phyloP scores from a whole-genome alignment of 2,888 invertebrate genomes.

The Resseliella maxima region DNA sequence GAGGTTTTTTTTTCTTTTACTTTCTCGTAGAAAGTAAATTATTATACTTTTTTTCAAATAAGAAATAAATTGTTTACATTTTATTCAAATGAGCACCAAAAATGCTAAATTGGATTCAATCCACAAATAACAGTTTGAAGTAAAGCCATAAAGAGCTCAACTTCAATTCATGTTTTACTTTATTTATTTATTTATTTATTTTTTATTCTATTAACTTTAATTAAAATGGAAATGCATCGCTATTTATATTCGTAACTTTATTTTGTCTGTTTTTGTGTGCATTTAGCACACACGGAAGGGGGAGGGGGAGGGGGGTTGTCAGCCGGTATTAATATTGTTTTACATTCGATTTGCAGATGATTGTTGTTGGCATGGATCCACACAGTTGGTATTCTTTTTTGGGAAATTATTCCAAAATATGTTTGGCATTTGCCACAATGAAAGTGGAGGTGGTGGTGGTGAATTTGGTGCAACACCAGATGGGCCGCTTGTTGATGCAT shows the following conservation, averaged over 20 bases:
- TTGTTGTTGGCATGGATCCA: conserved; percentile 57
- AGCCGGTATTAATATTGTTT: neutral
- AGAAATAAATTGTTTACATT: too few species aligned
- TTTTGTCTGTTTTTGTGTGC: neutral
- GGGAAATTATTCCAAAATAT: conserved; percentile 57
- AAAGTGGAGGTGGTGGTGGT: conserved; percentile 53
- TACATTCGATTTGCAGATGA: conserved; percentile 57
- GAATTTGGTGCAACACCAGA: neutral
- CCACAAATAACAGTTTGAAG: neutral
- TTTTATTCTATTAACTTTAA: neutral
- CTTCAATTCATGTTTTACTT: neutral
- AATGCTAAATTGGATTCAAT: neutral
- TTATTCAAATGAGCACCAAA: neutral
- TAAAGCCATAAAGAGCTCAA: neutral
- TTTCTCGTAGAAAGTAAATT: too few species aligned
- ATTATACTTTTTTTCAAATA: neutral
- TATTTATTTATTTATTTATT: neutral
- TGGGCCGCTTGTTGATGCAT: conserved; percentile 20
- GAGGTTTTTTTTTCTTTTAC: too few species aligned
- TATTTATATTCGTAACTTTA: neutral
- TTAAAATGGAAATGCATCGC: neutral
- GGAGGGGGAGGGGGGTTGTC: neutral
- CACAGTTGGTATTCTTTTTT: conserved; percentile 57
- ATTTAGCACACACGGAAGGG: too few species aligned
- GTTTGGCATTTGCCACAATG: conserved; percentile 46